Evolutionary conservation across 2,888 invertebrate genomes (phyloP), one percentile per base, ranked within the genome.

Genomic region (Scaptomyza cyrtandrae): DNA sequence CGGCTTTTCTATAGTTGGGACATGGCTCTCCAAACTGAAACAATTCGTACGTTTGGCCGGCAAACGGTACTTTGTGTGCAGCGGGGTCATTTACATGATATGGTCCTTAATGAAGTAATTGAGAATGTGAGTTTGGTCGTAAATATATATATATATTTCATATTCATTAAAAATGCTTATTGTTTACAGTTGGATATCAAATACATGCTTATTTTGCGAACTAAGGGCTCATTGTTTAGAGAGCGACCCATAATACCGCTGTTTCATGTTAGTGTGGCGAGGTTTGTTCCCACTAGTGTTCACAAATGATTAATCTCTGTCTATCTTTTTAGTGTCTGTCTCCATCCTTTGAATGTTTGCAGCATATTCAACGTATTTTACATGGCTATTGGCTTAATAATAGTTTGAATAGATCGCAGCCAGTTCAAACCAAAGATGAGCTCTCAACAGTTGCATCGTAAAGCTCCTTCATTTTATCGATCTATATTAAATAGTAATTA

Each of bases 71-170:
- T 84, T 6, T 92, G 92, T 62, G 84, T 93, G 16, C 90, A 92
- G 11, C 83, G 89, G 13, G 79, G 89, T 0, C 73, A 88, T 57
- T 86, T 93, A 9, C 81, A 92, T 37, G 92, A 93, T 66, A 74
- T 93, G 13, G 91, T 93, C 1, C 91, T 93, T 11, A 93, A 93
- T 61, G 93, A 93, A 89, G 93, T 93, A 1, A 90, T 93, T 27
- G 91, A 91, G 50, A 86, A 92, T 88, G 93, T 93, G 83, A 67
- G 88, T 73, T 33, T 10, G 10, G 1, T 13, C 13, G 10, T 9
- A 9, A 10, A 19, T 4, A 9, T 9, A n/a, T 41, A 13, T 11
- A n/a, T 24, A 11, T 11, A 4, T 13, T 37, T 1, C 3, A 39
- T 39, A 14, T 52, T 41, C 45, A 65, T 41, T 67, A 19, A 59